phyloP scores from a whole-genome alignment of 2,113 vertebrate species.

The Rhabdomys dilectus region DNA sequence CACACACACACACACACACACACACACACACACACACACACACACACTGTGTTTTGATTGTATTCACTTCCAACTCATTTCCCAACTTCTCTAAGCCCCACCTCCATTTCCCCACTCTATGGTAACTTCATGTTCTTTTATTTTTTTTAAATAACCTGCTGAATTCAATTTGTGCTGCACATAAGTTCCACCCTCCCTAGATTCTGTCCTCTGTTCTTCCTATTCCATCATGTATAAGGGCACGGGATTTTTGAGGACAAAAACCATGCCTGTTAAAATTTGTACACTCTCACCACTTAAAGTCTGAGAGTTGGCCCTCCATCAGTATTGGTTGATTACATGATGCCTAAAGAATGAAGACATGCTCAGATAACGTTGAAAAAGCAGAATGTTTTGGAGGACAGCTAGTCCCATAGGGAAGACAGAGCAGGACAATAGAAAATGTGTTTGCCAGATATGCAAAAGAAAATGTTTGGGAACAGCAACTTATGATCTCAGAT shows the following conservation, averaged over 20 bases:
- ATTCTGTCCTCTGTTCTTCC: neutral
- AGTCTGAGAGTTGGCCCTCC: neutral
- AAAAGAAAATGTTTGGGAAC: neutral
- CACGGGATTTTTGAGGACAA: neutral
- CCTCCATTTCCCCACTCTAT: no score
- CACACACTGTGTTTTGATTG: no score
- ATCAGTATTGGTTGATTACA: conserved; percentile 8
- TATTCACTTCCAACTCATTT: no score
- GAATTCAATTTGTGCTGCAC: neutral
- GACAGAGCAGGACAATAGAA: neutral
- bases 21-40: no score
- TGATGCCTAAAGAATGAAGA: conserved; percentile 33
- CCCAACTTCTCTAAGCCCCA: neutral
- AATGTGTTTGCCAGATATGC: neutral
- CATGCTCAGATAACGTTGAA: conserved; percentile 24
- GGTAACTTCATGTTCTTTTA: neutral
- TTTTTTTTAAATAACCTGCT: no score
- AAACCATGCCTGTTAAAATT: neutral
- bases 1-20: no score
- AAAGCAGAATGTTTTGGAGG: conserved; percentile 28
- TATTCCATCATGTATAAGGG: neutral
- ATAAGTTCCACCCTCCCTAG: neutral
- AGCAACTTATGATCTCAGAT: neutral
- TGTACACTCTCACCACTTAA: conserved; percentile 16
- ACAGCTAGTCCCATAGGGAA: neutral